A percentile compares a stretch with the other conserved stretches of the same genome.
These are phyloP conservation scores for Calcarius lapponicus DNA, from an alignment of 2,797 vertebrate genomes.

Conservation along the genomic window DNA sequence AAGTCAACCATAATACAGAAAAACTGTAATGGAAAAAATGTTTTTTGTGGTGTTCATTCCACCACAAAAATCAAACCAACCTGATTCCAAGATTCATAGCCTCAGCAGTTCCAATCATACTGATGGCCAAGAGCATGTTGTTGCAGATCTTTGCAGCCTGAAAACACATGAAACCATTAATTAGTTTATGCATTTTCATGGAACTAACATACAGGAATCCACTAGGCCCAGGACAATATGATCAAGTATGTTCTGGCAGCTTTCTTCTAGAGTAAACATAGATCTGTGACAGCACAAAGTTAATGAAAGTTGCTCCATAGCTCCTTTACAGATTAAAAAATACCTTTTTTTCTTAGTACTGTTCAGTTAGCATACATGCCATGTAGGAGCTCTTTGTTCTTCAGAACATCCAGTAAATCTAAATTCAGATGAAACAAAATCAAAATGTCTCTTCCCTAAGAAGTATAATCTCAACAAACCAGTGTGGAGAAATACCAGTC, in stretches of 20 bases:
- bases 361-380: neutral
- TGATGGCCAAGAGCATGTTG: conserved; percentile 97
- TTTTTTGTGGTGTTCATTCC: neutral
- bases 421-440: neutral
- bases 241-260: neutral
- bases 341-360: neutral
- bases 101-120: conserved; percentile 98
- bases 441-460: neutral
- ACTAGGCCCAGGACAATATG: neutral
- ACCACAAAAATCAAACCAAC: conserved; percentile 76
- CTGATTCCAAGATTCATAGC: conserved; percentile 98
- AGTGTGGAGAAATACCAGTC: neutral
- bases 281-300: neutral
- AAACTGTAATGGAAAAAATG: conserved; percentile 28
- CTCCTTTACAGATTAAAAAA: neutral
- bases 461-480: neutral
- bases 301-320: neutral
- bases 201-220: neutral
- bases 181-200: conserved; percentile 37
- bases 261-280: neutral
- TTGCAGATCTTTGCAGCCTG: conserved; percentile 99
- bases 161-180: conserved; percentile 45
- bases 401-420: neutral
- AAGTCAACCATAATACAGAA: conserved; percentile 23
- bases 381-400: neutral